Base-by-base conservation (phyloP, 2,888 invertebrate species). In the Coleophora deauratella region DNA sequence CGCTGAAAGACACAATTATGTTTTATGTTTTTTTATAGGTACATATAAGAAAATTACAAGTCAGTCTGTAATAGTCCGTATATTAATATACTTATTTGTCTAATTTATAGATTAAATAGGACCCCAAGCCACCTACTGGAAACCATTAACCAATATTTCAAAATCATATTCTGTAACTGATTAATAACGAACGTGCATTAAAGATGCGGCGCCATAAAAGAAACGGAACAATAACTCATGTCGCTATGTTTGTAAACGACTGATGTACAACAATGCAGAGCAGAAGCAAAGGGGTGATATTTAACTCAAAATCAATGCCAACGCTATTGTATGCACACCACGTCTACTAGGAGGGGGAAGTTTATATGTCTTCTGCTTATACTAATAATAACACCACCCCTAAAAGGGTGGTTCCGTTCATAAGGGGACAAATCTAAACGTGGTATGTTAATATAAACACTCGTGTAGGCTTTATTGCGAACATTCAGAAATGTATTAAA, bases 341-440 rank as follows among this genome's bases (percentile, higher is more conserved):
- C 73, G 79, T 77, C 69, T 65, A 62, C 52, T 51, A 50, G 54
- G 49, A 69, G 69, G 71, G 73, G 66, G 70, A 63, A 67, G 62
- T 71, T 76, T 77, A 76, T 77, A 76, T 77, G 74, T 77, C 78
- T 77, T 76, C 72, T 78, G 75, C 77, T 76, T 75, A 75, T 76
- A 79, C 80, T 80, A 79, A 80, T 80, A 79, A 80, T 80, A 80
- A 78, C 72, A 70, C 72, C 73, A 72, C 77, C 78, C 71, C 66
- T 57, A 61, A 68, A n/a, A 71, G 79, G 81, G 79, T 72, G 77
- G 71, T 71, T 65, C 71, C 71, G 75, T 70, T 59, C 62, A 52
- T 61, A 63, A 62, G 54, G 21, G 69, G 65, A 67, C 63, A 68
- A 68, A 66, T 63, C 73, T 63, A 68, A 77, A 78, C 71, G 78